Conservation (phyloP, 1,140 invertebrate species). For the Lerema accius region DNA sequence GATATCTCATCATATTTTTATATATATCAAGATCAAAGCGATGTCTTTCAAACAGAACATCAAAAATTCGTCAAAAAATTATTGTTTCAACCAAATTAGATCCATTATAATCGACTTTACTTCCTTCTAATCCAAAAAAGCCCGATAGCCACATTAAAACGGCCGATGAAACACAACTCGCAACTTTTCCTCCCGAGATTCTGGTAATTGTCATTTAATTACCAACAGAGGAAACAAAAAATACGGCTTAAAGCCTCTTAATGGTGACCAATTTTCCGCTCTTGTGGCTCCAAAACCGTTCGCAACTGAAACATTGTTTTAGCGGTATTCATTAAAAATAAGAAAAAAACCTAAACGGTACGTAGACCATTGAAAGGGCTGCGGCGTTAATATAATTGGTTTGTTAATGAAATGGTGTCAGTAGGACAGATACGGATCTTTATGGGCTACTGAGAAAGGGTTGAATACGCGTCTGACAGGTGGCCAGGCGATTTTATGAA, state of each 20-base stretch:
- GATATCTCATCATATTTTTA: too few species aligned
- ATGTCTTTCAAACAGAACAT: too few species aligned
- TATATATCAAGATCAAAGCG: too few species aligned
- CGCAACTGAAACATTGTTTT: constrained; percentile 63
- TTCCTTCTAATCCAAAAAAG: constrained; percentile 17
- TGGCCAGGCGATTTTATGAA: neutral
- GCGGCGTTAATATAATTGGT: neutral
- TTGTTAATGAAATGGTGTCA: neutral
- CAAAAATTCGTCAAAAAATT: too few species aligned
- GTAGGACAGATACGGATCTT: neutral
- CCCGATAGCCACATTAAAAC: constrained; percentile 41
- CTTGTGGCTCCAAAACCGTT: constrained; percentile 52
- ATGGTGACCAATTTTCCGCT: constrained; percentile 72
- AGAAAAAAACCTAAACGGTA: constrained; percentile 18
- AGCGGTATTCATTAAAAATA: constrained; percentile 45
- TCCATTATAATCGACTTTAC: constrained; percentile 15
- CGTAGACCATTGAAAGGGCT: neutral
- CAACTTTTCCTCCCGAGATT: constrained; percentile 48
- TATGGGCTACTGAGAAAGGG: neutral
- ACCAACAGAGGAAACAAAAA: constrained; percentile 58
- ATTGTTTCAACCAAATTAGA: too few species aligned
- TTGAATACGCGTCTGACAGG: neutral
- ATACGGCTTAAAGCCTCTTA: constrained; percentile 62
- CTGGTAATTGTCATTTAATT: constrained; percentile 76
- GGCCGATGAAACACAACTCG: constrained; percentile 34